phyloP scores from a whole-genome alignment of 2,113 vertebrate species.

The Emberiza fucata region DNA sequence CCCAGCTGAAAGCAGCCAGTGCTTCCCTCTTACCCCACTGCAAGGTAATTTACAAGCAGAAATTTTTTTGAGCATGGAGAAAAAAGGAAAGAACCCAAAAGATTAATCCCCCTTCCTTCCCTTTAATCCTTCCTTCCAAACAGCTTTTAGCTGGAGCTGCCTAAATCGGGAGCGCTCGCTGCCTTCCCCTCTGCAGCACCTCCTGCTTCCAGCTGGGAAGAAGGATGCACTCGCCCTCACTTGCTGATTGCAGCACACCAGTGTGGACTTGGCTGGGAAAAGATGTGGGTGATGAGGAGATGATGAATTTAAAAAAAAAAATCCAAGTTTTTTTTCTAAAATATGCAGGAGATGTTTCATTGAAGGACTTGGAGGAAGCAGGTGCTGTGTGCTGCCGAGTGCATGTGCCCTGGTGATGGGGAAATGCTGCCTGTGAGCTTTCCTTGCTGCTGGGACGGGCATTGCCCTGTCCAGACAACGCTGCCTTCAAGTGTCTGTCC shows the following conservation, averaged over 20 bases:
- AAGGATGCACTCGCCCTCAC: not conserved
- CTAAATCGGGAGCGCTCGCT: rapidly evolving
- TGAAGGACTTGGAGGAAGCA: not conserved
- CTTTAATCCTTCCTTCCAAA: not conserved
- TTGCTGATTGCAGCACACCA: not conserved
- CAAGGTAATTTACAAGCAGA: not conserved
- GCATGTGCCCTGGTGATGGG: rapidly evolving
- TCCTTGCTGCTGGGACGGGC: not conserved
- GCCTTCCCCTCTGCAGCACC: not conserved
- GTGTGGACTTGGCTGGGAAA: not conserved
- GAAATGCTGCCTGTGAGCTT: not conserved
- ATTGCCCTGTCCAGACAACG: not conserved
- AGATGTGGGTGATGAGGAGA: not conserved
- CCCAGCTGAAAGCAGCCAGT: not conserved
- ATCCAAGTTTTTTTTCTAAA: not conserved
- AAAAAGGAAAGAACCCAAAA: not conserved
- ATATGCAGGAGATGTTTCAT: not conserved
- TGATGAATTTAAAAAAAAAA: not conserved
- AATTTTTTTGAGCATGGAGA: not conserved
- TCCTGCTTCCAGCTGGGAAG: not conserved
- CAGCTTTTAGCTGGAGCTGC: not conserved
- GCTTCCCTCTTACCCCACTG: not conserved
- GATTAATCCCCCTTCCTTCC: not conserved
- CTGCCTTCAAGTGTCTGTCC: not conserved
- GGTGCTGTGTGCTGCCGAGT: not conserved